Percentiles rank a stretch among this genome's conserved stretches.
These are phyloP conservation scores for Drosophila ironensis DNA, from an alignment of 1,140 invertebrate genomes.

Conservation along the genomic window DNA sequence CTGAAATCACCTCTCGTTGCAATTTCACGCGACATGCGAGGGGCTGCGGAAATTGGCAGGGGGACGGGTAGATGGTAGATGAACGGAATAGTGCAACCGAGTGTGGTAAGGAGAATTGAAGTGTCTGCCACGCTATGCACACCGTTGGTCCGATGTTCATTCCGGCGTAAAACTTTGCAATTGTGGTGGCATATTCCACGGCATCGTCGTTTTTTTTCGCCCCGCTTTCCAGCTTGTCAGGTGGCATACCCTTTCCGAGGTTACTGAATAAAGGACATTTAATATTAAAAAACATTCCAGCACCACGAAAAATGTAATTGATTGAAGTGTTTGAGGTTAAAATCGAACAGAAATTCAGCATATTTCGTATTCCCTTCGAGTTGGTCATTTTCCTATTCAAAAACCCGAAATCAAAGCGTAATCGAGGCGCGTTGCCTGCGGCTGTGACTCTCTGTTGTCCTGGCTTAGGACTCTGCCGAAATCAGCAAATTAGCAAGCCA, in stretches of 20 bases:
- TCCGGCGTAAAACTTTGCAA: constrained; percentile 33
- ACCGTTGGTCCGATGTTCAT: constrained; percentile 23
- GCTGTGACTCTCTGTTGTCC: background rate
- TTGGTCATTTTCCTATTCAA: no score
- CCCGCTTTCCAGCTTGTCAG: no score
- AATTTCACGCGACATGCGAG: constrained; percentile 38
- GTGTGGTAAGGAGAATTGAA: constrained; percentile 33
- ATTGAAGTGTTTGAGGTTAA: no score
- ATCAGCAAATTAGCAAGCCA: background rate
- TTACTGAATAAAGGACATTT: no score
- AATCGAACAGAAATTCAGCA: no score
- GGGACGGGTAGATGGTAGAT: background rate
- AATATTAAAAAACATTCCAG: no score
- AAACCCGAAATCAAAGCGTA: background rate
- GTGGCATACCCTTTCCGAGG: constrained; percentile 2
- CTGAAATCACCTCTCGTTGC: constrained; percentile 61
- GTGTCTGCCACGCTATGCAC: constrained; percentile 32
- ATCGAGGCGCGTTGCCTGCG: background rate
- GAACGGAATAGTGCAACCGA: background rate
- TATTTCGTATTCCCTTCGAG: no score
- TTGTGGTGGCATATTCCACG: constrained; percentile 14
- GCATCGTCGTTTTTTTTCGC: background rate
- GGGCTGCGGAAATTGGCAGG: background rate
- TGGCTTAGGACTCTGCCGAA: background rate
- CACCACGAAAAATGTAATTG: no score